Evolutionary conservation across 2,888 invertebrate species (phyloP).

Genomic region (Carterocephalus palaemon): DNA sequence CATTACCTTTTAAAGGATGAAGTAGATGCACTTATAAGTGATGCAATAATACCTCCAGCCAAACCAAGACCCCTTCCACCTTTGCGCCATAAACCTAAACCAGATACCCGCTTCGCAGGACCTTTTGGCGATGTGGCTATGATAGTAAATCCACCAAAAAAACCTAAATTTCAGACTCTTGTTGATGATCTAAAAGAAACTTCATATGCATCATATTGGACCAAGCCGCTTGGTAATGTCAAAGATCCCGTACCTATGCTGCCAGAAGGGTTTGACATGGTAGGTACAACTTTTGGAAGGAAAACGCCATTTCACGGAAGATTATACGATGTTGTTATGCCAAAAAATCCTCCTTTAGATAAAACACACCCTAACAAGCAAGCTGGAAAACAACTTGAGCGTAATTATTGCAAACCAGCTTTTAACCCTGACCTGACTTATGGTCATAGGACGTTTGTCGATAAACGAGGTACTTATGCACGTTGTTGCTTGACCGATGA

Average conservation of each 20-base stretch:
- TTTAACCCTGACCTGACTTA: conserved; percentile 62
- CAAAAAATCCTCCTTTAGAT: conserved; percentile 52
- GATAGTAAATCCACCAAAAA: conserved; percentile 50
- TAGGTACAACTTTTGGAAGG: conserved; percentile 56
- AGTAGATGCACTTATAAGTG: conserved; percentile 56
- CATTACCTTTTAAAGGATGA: conserved; percentile 62
- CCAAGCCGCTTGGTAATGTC: conserved; percentile 45
- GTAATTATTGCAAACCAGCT: conserved; percentile 60
- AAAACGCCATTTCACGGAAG: conserved; percentile 44
- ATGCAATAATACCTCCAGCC: conserved; percentile 54
- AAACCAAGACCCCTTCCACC: conserved; percentile 49
- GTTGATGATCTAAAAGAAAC: conserved; percentile 61
- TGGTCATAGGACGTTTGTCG: conserved; percentile 62
- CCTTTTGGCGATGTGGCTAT: conserved; percentile 42
- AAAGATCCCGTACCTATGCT: conserved; percentile 60
- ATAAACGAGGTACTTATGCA: conserved; percentile 70
- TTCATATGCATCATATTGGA: conserved; percentile 61
- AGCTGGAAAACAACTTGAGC: conserved; percentile 46
- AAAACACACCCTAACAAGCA: conserved; percentile 46
- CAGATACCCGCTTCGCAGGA: conserved; percentile 52
- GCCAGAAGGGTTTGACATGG: conserved; percentile 55
- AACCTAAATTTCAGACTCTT: conserved; percentile 59
- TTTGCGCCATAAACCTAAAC: conserved; percentile 47
- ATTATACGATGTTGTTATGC: conserved; percentile 63
- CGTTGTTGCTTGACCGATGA: conserved; percentile 65